phyloP scores from a whole-genome alignment of 1,140 invertebrate species.

The Penaeus vannamei region DNA sequence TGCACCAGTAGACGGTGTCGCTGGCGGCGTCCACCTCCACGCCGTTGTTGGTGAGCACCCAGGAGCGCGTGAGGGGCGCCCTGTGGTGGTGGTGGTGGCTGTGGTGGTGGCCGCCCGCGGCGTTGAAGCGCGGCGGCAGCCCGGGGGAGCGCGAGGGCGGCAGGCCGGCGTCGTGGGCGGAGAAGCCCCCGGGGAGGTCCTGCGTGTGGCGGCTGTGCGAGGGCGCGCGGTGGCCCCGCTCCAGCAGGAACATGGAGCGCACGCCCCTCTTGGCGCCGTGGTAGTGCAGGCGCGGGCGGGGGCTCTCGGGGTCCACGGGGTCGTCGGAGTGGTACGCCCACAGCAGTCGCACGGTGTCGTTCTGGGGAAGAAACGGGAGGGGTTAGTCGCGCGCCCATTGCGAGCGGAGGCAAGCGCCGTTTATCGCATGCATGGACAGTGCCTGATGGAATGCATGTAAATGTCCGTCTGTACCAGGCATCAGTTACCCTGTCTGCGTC shows the following conservation, averaged over 20 bases:
- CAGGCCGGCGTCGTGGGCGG: background rate
- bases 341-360: conserved; percentile 69
- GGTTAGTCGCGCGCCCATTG: background rate
- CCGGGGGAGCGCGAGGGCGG: conserved; percentile 24
- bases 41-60: conserved; percentile 59
- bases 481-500: background rate
- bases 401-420: background rate
- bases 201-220: background rate
- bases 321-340: conserved; percentile 69
- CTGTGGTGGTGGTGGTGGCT: conserved; percentile 37
- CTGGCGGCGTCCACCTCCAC: conserved; percentile 44
- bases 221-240: conserved; percentile 40
- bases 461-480: background rate
- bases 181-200: background rate
- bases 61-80: conserved; percentile 23
- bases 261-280: conserved; percentile 66
- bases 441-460: background rate
- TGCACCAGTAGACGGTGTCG: conserved; percentile 69
- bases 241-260: conserved; percentile 61
- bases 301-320: conserved; percentile 67
- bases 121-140: background rate
- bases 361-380: conserved; percentile 51
- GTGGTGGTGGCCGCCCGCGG: conserved; percentile 17
- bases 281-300: conserved; percentile 67
- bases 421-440: too few species aligned